phyloP scores from a whole-genome alignment of 2,888 invertebrate species.

The Cistogaster globosa region DNA sequence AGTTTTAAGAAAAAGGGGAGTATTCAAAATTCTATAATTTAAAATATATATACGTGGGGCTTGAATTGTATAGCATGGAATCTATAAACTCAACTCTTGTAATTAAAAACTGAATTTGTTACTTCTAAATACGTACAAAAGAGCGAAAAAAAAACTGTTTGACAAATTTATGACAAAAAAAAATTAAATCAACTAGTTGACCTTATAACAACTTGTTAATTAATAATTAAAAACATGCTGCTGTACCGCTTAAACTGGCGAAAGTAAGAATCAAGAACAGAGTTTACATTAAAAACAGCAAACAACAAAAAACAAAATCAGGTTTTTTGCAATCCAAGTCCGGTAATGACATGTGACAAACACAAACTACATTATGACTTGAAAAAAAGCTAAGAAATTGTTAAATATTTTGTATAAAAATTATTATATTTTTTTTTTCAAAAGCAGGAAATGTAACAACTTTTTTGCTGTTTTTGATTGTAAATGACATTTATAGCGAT shows the following conservation, averaged over 20 bases:
- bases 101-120: not conserved
- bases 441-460: conserved; percentile 65
- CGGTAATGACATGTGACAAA: conserved; percentile 48
- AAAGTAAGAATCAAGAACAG: conserved; percentile 61
- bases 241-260: conserved; percentile 51
- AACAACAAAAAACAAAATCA: conserved; percentile 50
- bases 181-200: conserved; percentile 63
- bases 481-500: conserved; percentile 41
- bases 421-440: conserved; percentile 14
- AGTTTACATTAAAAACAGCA: not conserved
- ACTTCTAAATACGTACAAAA: conserved; percentile 3
- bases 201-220: conserved; percentile 68
- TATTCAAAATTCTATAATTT: too few relatives aligned
- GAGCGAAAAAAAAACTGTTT: not conserved
- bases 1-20: too few relatives aligned
- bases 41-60: too few relatives aligned
- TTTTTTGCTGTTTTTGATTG: conserved; percentile 42
- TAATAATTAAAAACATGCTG: conserved; percentile 56
- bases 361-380: conserved; percentile 1
- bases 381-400: conserved; percentile 44
- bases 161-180: conserved; percentile 15
- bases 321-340: conserved; percentile 45
- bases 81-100: too few relatives aligned
- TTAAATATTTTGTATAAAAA: conserved; percentile 38
- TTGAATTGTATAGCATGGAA: too few relatives aligned